Conservation (phyloP, 2,888 invertebrate genomes). For the Trimorus sp. region DNA sequence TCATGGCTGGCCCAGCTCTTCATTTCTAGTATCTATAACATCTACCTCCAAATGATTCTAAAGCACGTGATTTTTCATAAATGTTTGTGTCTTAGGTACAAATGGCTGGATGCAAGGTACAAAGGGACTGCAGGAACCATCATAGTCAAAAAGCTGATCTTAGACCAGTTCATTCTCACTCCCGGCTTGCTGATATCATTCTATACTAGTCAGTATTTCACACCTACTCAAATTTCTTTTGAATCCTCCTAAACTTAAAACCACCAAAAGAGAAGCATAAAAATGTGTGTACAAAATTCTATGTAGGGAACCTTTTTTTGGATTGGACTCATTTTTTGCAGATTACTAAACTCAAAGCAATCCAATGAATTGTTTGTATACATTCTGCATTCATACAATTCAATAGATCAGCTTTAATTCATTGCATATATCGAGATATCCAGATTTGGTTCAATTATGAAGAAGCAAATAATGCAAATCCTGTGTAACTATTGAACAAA, state of each 20-base stretch:
- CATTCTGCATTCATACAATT: too few species aligned
- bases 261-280: too few species aligned
- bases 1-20: slow-evolving; percentile 75
- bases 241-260: background rate
- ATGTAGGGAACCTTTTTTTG: too few species aligned
- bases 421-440: too few species aligned
- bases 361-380: too few species aligned
- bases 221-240: background rate
- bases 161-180: slow-evolving; percentile 90
- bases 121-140: slow-evolving; percentile 85
- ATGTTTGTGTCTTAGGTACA: slow-evolving; percentile 85
- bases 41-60: background rate
- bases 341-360: too few species aligned
- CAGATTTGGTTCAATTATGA: too few species aligned
- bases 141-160: slow-evolving; percentile 86
- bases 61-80: background rate
- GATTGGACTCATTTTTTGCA: too few species aligned
- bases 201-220: slow-evolving; percentile 85
- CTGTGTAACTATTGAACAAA: too few species aligned
- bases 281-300: background rate
- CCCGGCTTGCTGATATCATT: slow-evolving; percentile 88
- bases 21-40: slow-evolving; percentile 73
- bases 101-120: slow-evolving; percentile 88
- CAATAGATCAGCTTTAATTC: too few species aligned
- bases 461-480: too few species aligned